Evolutionary conservation across 2,888 invertebrate species (phyloP).

Genomic region (Linyphia triangularis): DNA sequence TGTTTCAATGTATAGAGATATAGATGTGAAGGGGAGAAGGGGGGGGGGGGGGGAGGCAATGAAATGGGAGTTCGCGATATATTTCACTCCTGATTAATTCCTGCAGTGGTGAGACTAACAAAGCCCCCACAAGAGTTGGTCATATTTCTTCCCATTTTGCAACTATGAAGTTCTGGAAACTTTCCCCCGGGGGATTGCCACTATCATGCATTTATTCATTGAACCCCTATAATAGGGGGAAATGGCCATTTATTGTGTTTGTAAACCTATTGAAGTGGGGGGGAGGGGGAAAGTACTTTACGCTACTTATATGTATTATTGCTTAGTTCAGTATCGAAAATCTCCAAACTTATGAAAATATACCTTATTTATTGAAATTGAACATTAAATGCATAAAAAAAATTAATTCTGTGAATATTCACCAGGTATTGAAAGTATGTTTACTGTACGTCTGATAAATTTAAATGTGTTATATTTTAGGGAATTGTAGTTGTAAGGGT

Average conservation of each 20-base stretch:
- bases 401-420: too few relatives aligned
- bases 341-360: neutral
- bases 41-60: too few relatives aligned
- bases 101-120: neutral
- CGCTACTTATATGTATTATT: neutral
- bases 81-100: neutral
- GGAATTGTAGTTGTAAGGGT: too few relatives aligned
- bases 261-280: too few relatives aligned
- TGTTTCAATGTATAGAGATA: too few relatives aligned
- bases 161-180: neutral
- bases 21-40: too few relatives aligned
- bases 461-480: too few relatives aligned
- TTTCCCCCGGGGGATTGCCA: neutral
- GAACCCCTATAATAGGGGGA: neutral
- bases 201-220: neutral
- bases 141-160: neutral
- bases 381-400: too few relatives aligned
- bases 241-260: neutral
- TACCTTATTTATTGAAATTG: too few relatives aligned
- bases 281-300: neutral
- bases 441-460: too few relatives aligned
- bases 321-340: neutral
- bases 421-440: too few relatives aligned
- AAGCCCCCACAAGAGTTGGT: neutral
- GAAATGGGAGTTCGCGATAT: neutral